Conservation (phyloP, 1,140 invertebrate species). For the Drosophila insularis region DNA sequence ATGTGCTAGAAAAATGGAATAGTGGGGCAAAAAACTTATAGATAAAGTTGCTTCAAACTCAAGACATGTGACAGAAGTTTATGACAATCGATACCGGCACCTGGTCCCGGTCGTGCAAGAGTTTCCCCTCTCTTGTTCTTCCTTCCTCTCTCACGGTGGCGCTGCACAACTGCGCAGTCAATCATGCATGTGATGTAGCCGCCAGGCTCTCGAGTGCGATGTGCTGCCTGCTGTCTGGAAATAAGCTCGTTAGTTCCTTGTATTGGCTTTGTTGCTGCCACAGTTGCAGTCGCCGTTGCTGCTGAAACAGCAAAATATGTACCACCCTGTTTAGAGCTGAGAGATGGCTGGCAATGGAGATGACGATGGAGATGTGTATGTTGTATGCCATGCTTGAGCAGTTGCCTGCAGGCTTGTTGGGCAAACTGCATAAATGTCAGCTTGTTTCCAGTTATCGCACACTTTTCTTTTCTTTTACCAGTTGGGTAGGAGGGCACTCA, state of each 20-base stretch:
- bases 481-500: conserved; percentile 47
- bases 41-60: conserved; percentile 56
- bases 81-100: conserved; percentile 69
- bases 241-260: conserved; percentile 79
- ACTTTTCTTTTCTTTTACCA: conserved; percentile 50
- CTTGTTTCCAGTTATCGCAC: conserved; percentile 80
- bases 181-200: conserved; percentile 78
- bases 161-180: conserved; percentile 78
- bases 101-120: conserved; percentile 31
- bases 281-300: neutral
- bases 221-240: conserved; percentile 65
- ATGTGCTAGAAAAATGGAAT: neutral
- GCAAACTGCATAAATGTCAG: conserved; percentile 80
- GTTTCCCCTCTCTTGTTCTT: neutral
- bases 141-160: conserved; percentile 41
- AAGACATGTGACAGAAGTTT: conserved; percentile 62
- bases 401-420: conserved; percentile 71
- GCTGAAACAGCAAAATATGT: conserved; percentile 64
- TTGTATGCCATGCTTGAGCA: conserved; percentile 62
- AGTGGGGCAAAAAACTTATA: conserved; percentile 41
- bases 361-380: conserved; percentile 30
- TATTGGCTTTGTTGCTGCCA: conserved; percentile 57
- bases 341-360: neutral
- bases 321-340: conserved; percentile 16
- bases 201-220: conserved; percentile 54